Evolutionary conservation across 1,140 invertebrate species (phyloP).

Genomic region (Eriosoma lanigerum): DNA sequence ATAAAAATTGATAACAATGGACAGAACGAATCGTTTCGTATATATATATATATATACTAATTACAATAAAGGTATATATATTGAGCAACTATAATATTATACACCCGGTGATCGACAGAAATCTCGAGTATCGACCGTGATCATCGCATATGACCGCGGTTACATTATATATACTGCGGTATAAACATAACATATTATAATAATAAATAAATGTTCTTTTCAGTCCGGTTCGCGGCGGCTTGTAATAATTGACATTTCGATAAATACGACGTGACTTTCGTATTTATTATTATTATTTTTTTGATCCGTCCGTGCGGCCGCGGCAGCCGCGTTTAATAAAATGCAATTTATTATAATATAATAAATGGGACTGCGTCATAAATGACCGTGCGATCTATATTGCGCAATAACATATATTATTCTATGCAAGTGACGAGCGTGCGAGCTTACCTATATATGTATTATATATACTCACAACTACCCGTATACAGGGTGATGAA

Average conservation of each 20-base stretch:
- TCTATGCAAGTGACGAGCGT: neutral
- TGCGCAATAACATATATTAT: constrained; percentile 11
- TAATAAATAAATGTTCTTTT: neutral
- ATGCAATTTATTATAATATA: constrained; percentile 48
- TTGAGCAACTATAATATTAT: no score
- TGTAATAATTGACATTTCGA: constrained; percentile 47
- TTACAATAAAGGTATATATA: no score
- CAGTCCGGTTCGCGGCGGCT: neutral
- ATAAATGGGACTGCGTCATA: constrained; percentile 49
- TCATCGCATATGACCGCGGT: no score
- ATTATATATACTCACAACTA: neutral
- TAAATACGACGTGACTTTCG: constrained; percentile 49
- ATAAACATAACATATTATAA: no score
- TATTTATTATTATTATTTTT: constrained; percentile 46
- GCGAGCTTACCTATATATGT: no score
- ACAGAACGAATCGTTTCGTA: neutral
- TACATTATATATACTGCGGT: no score
- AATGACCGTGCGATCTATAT: constrained; percentile 51
- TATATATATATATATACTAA: neutral
- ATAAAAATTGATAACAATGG: no score
- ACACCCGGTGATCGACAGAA: constrained; percentile 7
- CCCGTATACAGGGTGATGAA: no score
- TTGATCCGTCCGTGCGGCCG: constrained; percentile 24
- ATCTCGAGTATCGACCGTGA: constrained; percentile 9
- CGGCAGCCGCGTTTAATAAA: constrained; percentile 32